phyloP scores from a whole-genome alignment of 2,888 invertebrate genomes.

The Bursaphelenchus okinawaensis region DNA sequence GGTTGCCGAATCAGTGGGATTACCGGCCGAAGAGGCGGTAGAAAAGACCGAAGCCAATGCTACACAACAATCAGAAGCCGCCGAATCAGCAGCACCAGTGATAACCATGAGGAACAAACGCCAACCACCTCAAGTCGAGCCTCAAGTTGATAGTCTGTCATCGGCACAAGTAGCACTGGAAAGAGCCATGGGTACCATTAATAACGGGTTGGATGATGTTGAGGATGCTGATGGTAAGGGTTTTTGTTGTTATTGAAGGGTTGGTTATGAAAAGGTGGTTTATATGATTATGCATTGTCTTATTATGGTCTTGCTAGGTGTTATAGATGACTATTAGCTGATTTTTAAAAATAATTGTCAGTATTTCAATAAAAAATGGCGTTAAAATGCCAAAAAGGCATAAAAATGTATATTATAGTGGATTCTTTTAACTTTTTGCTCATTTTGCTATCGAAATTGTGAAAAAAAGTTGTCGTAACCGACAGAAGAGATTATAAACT shows the following conservation, averaged over 20 bases:
- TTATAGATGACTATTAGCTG: no score
- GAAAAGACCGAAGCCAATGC: not conserved
- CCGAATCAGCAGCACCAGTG: not conserved
- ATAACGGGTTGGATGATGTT: not conserved
- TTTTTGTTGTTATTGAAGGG: no score
- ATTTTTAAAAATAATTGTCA: no score
- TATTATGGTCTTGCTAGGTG: no score
- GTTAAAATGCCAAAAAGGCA: no score
- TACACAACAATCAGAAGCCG: not conserved
- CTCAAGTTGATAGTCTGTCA: not conserved
- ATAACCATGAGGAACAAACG: not conserved
- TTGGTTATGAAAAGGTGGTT: not conserved
- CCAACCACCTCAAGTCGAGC: not conserved
- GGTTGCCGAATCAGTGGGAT: not conserved
- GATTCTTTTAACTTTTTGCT: no score
- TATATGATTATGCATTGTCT: no score
- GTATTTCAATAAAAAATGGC: no score
- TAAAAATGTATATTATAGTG: no score
- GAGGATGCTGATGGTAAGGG: slow-evolving; percentile 6
- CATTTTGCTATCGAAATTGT: no score
- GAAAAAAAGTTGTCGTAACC: no score
- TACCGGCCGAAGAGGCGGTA: not conserved
- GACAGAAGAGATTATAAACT: no score
- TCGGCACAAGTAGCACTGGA: slow-evolving; percentile 2
- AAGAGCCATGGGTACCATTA: slow-evolving; percentile 9